Conservation (phyloP, 2,888 invertebrate genomes). For the Odontomyia ornata region DNA sequence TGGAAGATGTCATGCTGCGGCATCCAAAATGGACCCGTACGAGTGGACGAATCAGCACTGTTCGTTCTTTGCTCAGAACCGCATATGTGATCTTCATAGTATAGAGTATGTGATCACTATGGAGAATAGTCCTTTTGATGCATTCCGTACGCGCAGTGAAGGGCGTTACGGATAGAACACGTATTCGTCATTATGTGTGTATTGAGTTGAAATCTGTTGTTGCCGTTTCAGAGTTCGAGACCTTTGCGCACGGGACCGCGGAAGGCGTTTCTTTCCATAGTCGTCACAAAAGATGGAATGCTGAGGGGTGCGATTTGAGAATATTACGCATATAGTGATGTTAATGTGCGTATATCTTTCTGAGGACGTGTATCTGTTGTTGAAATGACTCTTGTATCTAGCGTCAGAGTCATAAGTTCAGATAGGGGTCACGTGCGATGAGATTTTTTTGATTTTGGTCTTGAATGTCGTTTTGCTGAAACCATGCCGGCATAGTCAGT, state of each 20-base stretch:
- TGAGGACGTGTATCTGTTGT: background rate
- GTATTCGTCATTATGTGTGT: background rate
- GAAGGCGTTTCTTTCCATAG: conserved; percentile 14
- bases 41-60: conserved; percentile 46
- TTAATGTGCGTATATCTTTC: background rate
- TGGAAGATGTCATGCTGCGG: conserved; percentile 57
- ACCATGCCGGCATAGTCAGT: conserved; percentile 25
- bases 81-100: conserved; percentile 30
- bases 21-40: conserved; percentile 47
- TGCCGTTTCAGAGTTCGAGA: conserved; percentile 19
- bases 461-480: background rate
- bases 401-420: conserved; percentile 54
- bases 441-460: conserved; percentile 33
- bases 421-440: conserved; percentile 57
- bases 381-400: conserved; percentile 31
- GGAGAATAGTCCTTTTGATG: conserved; percentile 19
- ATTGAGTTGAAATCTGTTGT: background rate
- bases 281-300: background rate
- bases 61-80: background rate
- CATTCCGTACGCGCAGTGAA: background rate
- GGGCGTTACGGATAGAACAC: conserved; percentile 22
- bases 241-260: conserved; percentile 30
- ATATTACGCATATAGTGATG: background rate
- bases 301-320: background rate
- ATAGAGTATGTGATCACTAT: conserved; percentile 27